Base-by-base conservation (phyloP, 2,888 invertebrate genomes). In the Marronus borbonicus region DNA sequence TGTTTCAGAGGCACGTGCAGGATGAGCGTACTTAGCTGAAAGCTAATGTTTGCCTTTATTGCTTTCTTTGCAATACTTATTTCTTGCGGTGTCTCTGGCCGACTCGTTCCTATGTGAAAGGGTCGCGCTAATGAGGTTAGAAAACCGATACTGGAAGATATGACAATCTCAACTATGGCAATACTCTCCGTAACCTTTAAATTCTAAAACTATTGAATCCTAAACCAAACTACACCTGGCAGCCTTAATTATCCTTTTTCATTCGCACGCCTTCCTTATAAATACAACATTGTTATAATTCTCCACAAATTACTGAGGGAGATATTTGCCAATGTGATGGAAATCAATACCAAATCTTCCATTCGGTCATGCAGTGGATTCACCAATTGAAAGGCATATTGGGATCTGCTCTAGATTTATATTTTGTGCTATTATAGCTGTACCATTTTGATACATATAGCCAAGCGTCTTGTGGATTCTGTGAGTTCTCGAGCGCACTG, bases 1-100 rank as follows among this genome's bases (percentile, higher is more conserved):
- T 91, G 93, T 91, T 94, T 94, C 94, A 95, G 95, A 95, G 95
- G 95, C 95, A 95, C 94, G 93, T 94, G 94, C 93, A 92, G 93
- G 91, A 91, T 90, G 91, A 92, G 92, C 91, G 91, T 91, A 91
- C 81, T 83, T 85, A 85, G 86, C 85, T 80, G 79, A 80, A 76
- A 80, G 85, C 89, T 89, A 87, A 88, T 89, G 85, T 83, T 89
- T 90, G 89, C 86, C 85, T 86, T 85, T 83, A 85, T 86, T 87
- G 87, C 85, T 86, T 86, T 86, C 85, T 85, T 84, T 76, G 76
- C 82, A 79, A 83, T 68, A 69, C 58, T 36, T 86, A 84, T 86
- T 87, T 88, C 88, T 87, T 88, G 88, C 87, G 86, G 88, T 89
- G 88, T 87, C 88, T 89, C 88, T 88, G 87, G 74, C 68, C 65